Percentiles rank a stretch among this genome's conserved stretches.
Conservation (phyloP, 1,140 invertebrate genomes). For the Spodoptera frugiperda region DNA sequence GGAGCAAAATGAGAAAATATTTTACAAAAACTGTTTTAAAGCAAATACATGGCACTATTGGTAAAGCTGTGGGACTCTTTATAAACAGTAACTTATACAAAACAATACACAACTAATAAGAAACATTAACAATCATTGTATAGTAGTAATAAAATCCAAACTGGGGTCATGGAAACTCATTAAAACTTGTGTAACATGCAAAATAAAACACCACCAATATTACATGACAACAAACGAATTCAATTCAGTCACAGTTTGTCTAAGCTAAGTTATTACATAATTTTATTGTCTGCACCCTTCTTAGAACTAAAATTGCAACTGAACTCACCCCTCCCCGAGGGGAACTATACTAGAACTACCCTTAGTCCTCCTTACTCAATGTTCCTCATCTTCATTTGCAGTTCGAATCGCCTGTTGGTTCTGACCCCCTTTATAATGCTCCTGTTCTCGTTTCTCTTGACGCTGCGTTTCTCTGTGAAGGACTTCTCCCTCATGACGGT, state of each 20-base stretch:
- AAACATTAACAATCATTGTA: no score
- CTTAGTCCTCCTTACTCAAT: neutral
- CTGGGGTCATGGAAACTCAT: neutral
- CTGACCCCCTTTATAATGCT: conserved; percentile 87
- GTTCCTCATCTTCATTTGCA: conserved; percentile 87
- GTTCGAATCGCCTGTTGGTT: conserved; percentile 89
- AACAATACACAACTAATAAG: no score
- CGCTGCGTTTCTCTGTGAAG: conserved; percentile 65
- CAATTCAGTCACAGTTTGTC: conserved; percentile 10
- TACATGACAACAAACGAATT: conserved; percentile 6
- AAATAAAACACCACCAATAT: conserved; percentile 11
- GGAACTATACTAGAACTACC: neutral
- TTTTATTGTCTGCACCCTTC: neutral
- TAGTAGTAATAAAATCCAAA: neutral
- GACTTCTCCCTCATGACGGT: conserved; percentile 77
- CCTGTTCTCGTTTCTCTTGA: conserved; percentile 76
- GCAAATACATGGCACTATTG: neutral
- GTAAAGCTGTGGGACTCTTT: neutral
- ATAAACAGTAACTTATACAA: no score
- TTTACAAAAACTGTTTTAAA: neutral
- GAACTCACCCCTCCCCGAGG: neutral
- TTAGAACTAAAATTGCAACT: neutral
- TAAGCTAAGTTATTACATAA: conserved; percentile 13
- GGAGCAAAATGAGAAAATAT: neutral
- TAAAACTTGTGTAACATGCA: neutral